phyloP scores from a whole-genome alignment of 2,797 vertebrate genomes.

The Odontamblyopus lacepedii region DNA sequence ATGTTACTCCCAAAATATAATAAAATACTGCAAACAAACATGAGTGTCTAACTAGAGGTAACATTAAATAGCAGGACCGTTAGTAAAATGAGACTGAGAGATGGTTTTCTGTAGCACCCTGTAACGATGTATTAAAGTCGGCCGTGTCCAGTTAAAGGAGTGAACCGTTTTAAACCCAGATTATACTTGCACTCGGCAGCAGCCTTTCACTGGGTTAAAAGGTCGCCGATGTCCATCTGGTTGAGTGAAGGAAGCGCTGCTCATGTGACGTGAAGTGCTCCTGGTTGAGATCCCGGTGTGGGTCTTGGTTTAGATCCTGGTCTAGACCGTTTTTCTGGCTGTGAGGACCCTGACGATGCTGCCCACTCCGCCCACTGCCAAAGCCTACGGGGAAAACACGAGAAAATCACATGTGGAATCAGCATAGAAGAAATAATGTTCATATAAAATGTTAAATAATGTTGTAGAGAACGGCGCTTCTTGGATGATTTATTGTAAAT shows the following conservation, averaged over 20 bases:
- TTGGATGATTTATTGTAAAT: too few relatives aligned
- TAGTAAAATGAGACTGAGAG: background rate
- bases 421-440: background rate
- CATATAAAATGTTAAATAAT: too few relatives aligned
- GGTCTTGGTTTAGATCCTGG: background rate
- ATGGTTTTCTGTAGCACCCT: constrained; percentile 51
- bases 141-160: constrained; percentile 17
- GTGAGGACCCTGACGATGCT: constrained; percentile 95
- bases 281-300: constrained; percentile 56
- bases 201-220: constrained; percentile 31
- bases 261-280: constrained; percentile 30
- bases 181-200: constrained; percentile 12
- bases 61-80: background rate
- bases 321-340: constrained; percentile 94
- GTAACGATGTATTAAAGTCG: constrained; percentile 30
- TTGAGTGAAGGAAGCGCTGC: constrained; percentile 66
- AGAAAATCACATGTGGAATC: background rate
- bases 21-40: background rate
- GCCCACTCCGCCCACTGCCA: constrained; percentile 93
- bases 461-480: too few relatives aligned
- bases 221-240: constrained; percentile 35
- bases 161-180: constrained; percentile 31
- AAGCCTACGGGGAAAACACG: constrained; percentile 76
- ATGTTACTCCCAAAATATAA: background rate
- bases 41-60: background rate